Conservation (phyloP, 1,140 invertebrate species). For the Drosophila seguyi region DNA sequence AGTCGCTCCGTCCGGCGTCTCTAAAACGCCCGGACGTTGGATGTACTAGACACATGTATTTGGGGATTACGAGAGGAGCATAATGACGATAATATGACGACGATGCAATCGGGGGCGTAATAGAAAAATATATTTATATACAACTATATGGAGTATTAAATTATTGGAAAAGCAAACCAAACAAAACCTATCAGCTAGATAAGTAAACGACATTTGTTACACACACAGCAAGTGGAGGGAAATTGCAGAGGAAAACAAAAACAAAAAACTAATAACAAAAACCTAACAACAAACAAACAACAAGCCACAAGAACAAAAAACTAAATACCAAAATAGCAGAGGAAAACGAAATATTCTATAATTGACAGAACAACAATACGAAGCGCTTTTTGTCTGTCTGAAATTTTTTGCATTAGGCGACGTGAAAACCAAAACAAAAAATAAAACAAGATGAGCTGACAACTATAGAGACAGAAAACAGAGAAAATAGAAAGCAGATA, state of each 20-base stretch:
- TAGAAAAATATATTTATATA: slow-evolving; percentile 85
- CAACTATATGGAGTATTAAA: slow-evolving; percentile 78
- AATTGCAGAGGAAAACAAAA: slow-evolving; percentile 24
- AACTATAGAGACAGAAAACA: slow-evolving; percentile 19
- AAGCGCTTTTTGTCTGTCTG: slow-evolving; percentile 75
- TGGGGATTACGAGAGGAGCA: slow-evolving; percentile 22
- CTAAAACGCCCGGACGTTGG: slow-evolving; percentile 41
- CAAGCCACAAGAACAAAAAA: slow-evolving; percentile 25
- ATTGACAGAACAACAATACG: slow-evolving; percentile 69
- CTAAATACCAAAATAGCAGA: slow-evolving; percentile 35
- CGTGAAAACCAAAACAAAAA: slow-evolving; percentile 32
- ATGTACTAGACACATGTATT: slow-evolving; percentile 46
- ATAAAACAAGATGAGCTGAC: slow-evolving; percentile 32
- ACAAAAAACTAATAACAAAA: slow-evolving; percentile 19
- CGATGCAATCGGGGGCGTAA: slow-evolving; percentile 71
- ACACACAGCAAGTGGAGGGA: slow-evolving; percentile 63
- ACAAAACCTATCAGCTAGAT: slow-evolving; percentile 75
- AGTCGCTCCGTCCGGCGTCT: slow-evolving; percentile 55
- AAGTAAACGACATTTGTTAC: slow-evolving; percentile 76
- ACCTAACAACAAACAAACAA: slow-evolving; percentile 6
- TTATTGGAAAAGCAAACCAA: slow-evolving; percentile 74
- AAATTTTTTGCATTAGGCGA: slow-evolving; percentile 73
- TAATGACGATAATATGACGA: slow-evolving; percentile 54
- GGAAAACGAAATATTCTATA: slow-evolving; percentile 60
- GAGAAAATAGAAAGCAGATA: slow-evolving; percentile 4